Evolutionary conservation across 2,888 invertebrate species (phyloP).

Genomic region (Drepana falcataria): DNA sequence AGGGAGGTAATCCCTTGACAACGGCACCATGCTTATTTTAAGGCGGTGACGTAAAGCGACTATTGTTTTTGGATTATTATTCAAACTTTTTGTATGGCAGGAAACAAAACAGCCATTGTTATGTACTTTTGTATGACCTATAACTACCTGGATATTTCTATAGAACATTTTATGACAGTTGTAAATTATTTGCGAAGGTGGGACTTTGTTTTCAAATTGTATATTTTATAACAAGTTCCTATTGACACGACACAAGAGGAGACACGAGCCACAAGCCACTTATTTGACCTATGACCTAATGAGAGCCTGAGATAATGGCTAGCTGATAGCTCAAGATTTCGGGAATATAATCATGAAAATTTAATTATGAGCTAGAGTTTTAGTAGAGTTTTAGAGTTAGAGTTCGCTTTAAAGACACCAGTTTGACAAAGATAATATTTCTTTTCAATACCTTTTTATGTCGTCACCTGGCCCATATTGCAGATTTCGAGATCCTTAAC

Average conservation of each 20-base stretch:
- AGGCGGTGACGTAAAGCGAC: constrained; percentile 58
- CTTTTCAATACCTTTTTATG: not conserved
- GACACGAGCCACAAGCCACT: constrained; percentile 29
- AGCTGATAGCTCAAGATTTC: no score
- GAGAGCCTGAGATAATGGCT: no score
- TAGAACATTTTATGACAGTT: constrained; percentile 22
- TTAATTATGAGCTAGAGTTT: no score
- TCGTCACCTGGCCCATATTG: not conserved
- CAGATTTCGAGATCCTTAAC: not conserved
- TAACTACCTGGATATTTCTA: constrained; percentile 25
- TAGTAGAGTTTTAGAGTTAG: no score
- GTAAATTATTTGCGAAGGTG: constrained; percentile 32
- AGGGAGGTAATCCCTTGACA: constrained; percentile 63
- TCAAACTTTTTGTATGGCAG: constrained; percentile 15
- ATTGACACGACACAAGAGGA: constrained; percentile 8
- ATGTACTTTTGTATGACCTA: constrained; percentile 19
- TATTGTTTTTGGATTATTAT: constrained; percentile 14
- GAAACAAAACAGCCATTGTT: constrained; percentile 37
- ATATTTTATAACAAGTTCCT: constrained; percentile 8
- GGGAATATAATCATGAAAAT: no score
- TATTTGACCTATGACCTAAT: not conserved
- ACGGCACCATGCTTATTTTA: constrained; percentile 64
- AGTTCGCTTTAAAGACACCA: no score
- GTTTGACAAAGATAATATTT: not conserved
- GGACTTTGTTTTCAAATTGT: constrained; percentile 22